phyloP scores from a whole-genome alignment of 2,888 invertebrate genomes.

The Euclidia mi region DNA sequence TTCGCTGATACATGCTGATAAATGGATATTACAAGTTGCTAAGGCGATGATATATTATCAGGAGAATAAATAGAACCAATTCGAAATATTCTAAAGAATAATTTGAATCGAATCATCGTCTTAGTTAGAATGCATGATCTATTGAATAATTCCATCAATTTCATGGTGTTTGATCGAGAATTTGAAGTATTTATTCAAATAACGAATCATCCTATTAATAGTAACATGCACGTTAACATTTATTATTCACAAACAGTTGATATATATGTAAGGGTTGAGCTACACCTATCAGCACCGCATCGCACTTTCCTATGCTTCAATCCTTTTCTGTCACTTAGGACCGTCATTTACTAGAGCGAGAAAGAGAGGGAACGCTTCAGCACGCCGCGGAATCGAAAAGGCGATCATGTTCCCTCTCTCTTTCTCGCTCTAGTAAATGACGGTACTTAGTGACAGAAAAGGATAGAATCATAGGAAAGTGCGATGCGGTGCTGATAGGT shows the following conservation, averaged over 20 bases:
- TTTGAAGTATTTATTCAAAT: slow-evolving; percentile 30
- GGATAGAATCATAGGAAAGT: too few relatives aligned
- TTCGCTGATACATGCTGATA: slow-evolving; percentile 58
- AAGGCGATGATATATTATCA: slow-evolving; percentile 42
- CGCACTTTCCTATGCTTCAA: too few relatives aligned
- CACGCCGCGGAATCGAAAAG: too few relatives aligned
- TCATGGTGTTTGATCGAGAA: slow-evolving; percentile 17
- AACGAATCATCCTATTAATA: slow-evolving; percentile 35
- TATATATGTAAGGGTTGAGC: too few relatives aligned
- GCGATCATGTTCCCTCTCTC: too few relatives aligned
- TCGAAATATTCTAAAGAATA: slow-evolving; percentile 23
- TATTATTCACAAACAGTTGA: slow-evolving; percentile 29
- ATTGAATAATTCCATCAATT: slow-evolving; percentile 45
- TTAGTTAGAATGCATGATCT: slow-evolving; percentile 46
- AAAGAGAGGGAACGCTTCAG: too few relatives aligned
- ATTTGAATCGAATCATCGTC: neutral
- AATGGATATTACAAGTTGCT: slow-evolving; percentile 45
- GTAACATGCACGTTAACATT: slow-evolving; percentile 51
- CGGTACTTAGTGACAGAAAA: too few relatives aligned
- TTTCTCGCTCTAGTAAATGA: too few relatives aligned
- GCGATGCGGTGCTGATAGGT: too few relatives aligned
- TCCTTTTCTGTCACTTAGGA: too few relatives aligned
- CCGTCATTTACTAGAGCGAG: too few relatives aligned
- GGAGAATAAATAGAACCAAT: slow-evolving; percentile 37
- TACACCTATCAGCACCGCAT: too few relatives aligned